Percentiles rank a stretch among this genome's conserved stretches.
Conservation (phyloP, 2,797 vertebrate genomes). For the Pyrocephalus nanus region DNA sequence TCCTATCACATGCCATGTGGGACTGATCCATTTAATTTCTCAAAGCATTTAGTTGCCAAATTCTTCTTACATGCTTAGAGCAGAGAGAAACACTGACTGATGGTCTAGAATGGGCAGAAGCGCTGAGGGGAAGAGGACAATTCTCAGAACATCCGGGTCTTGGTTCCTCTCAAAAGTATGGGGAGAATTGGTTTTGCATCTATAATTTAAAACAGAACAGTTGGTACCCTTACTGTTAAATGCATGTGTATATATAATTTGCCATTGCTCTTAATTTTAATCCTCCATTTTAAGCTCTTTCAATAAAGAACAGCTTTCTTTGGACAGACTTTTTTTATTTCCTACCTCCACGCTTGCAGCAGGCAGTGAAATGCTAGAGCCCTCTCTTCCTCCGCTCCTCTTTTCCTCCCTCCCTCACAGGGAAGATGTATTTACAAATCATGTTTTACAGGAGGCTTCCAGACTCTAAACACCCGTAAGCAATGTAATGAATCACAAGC, state of each 20-base stretch:
- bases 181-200: neutral
- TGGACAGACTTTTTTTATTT: neutral
- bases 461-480: conserved; percentile 7
- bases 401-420: neutral
- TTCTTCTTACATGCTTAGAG: neutral
- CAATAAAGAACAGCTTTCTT: neutral
- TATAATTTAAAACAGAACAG: neutral
- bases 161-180: neutral
- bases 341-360: neutral
- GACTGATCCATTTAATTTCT: neutral
- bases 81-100: neutral
- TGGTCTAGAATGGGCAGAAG: neutral
- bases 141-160: neutral
- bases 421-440: conserved; percentile 32
- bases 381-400: neutral
- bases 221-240: neutral
- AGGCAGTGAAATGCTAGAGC: neutral
- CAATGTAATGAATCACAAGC: conserved; percentile 42
- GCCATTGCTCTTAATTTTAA: neutral
- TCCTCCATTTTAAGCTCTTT: neutral
- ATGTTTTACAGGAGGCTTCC: neutral
- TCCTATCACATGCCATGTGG: neutral
- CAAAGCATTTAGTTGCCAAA: neutral
- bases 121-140: neutral
- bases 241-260: neutral